Evolutionary conservation across 2,797 vertebrate genomes (phyloP), one percentile per base, ranked within the genome.

Genomic region (Lycodopsis pacificus): DNA sequence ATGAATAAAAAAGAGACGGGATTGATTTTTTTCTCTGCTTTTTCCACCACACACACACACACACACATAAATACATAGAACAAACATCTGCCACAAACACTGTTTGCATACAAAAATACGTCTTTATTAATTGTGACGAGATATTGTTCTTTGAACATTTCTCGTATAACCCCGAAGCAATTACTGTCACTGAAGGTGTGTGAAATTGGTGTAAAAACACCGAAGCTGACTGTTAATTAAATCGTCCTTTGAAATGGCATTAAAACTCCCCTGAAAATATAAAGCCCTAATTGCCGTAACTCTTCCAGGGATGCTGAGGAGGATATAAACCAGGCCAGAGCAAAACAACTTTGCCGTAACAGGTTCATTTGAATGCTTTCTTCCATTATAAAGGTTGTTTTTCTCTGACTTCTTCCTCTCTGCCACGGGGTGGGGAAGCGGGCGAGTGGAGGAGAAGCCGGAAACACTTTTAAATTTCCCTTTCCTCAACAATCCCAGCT

Each of bases 191-290:
- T 77, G 88, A 78, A 92, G 88, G 84, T 93, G 91, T 93, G 90
- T 91, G 82, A 92, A 93, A 93, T 94, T 91, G 87, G 79, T 88
- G 89, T 85, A 89, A 90, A 93, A 92, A 91, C 8, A 48, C 77
- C 82, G 77, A 87, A 89, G 88, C 88, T 54, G 84, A 78, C 86
- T 89, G 88, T 86, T 91, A 92, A 93, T 93, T 90, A 92, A 90
- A 92, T 91, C 82, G 81, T 86, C 85, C 91, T 93, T 93, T 93
- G 90, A 94, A 92, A 93, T 87, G 74, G 86, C 88, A 91, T 92
- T 91, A 91, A 88, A 88, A 85, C 71, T 89, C 86, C 87, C 86
- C 86, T 88, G 91, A 88, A 94, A 92, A 92, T 91, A 88, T 76
- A 86, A 89, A 92, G 86, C 79, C 77, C 86, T 90, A 90, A 90